Conservation (phyloP, 2,888 invertebrate genomes). For the Achlya flavicornis region DNA sequence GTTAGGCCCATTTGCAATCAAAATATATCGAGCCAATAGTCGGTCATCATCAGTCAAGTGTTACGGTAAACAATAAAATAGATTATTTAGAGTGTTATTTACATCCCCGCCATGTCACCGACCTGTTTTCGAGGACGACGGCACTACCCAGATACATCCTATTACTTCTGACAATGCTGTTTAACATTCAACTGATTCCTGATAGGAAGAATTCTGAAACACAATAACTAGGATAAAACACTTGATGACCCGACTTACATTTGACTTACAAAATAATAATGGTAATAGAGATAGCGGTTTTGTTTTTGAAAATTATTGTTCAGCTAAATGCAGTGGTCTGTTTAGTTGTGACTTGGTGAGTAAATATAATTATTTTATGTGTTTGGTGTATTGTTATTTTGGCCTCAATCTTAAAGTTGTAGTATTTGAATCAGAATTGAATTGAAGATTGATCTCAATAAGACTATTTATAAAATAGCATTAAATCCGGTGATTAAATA, state of each 20-base stretch:
- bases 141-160: conserved; percentile 65
- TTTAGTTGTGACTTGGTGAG: not conserved
- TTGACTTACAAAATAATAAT: conserved; percentile 16
- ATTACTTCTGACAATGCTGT: conserved; percentile 57
- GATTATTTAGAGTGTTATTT: conserved; percentile 37
- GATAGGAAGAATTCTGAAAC: conserved; percentile 36
- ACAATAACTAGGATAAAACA: conserved; percentile 11
- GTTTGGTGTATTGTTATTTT: too few species aligned
- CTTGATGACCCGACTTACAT: conserved; percentile 10
- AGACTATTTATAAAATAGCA: too few species aligned
- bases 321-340: not conserved
- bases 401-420: too few species aligned
- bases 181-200: conserved; percentile 53
- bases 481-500: too few species aligned
- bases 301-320: conserved; percentile 11
- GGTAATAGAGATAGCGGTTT: conserved; percentile 15
- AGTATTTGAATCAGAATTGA: too few species aligned
- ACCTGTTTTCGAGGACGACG: conserved; percentile 52
- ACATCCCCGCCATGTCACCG: conserved; percentile 45
- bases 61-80: conserved; percentile 5
- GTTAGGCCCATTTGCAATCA: not conserved
- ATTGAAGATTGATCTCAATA: too few species aligned
- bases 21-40: not conserved
- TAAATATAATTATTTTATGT: too few species aligned
- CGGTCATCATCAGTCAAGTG: not conserved